phyloP scores from a whole-genome alignment of 2,113 vertebrate genomes.

The Bucco capensis region DNA sequence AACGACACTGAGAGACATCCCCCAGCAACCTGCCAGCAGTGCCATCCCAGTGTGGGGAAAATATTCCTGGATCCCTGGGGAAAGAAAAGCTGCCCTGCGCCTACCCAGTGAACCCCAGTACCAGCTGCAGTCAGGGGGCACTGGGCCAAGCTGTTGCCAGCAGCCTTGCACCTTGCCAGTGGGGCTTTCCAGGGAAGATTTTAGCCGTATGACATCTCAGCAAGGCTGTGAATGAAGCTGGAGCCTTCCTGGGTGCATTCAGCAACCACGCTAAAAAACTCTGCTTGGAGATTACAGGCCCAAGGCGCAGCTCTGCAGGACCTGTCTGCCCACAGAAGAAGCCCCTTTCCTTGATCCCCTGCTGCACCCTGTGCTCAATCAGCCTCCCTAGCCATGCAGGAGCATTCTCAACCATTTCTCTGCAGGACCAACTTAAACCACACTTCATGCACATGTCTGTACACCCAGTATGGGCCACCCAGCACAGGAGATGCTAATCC shows the following conservation, averaged over 20 bases:
- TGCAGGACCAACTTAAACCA: no score
- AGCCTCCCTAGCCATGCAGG: background rate
- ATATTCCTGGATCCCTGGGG: background rate
- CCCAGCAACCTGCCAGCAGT: background rate
- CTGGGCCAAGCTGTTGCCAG: background rate
- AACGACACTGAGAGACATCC: background rate
- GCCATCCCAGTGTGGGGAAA: background rate
- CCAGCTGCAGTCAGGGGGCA: rapidly evolving
- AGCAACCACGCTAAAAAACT: background rate
- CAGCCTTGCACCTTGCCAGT: rapidly evolving
- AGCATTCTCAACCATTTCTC: background rate
- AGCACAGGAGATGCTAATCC: background rate
- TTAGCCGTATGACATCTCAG: background rate
- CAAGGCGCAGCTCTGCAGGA: background rate
- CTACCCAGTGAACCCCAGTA: background rate
- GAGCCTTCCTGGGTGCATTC: background rate
- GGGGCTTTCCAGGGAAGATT: background rate
- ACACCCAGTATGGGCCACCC: rapidly evolving
- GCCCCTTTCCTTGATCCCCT: background rate
- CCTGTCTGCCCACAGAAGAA: background rate
- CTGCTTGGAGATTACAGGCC: background rate
- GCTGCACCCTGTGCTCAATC: background rate
- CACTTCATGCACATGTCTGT: rapidly evolving
- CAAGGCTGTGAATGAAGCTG: background rate
- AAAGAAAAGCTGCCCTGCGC: background rate